Percentiles rank a stretch among this genome's conserved stretches.
Conservation (phyloP, 2,888 invertebrate genomes). For the Euphydryas editha region DNA sequence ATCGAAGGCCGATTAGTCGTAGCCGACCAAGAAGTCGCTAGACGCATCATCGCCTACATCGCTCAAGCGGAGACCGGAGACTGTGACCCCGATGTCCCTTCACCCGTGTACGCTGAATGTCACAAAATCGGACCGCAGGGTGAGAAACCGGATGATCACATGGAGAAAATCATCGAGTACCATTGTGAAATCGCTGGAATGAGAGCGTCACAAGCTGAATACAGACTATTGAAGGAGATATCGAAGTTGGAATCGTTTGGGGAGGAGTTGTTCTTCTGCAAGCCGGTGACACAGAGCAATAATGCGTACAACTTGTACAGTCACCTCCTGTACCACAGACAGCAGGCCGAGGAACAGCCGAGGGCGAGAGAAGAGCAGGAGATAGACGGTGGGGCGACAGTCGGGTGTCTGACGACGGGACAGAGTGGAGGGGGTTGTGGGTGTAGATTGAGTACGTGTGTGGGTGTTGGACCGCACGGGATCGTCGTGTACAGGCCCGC, state of each 20-base stretch:
- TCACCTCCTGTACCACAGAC: slow-evolving; percentile 85
- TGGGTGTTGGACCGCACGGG: slow-evolving; percentile 93
- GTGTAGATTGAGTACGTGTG: slow-evolving; percentile 76
- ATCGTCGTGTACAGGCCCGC: slow-evolving; percentile 86
- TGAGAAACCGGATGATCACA: slow-evolving; percentile 85
- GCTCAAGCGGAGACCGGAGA: slow-evolving; percentile 90
- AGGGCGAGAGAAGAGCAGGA: slow-evolving; percentile 72
- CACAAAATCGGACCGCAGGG: slow-evolving; percentile 85
- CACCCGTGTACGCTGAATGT: slow-evolving; percentile 85
- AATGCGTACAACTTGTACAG: slow-evolving; percentile 91
- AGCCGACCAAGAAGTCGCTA: slow-evolving; percentile 87
- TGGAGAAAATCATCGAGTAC: slow-evolving; percentile 85
- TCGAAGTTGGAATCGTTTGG: slow-evolving; percentile 92
- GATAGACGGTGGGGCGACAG: slow-evolving; percentile 75
- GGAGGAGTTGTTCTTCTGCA: slow-evolving; percentile 91
- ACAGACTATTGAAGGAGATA: slow-evolving; percentile 92
- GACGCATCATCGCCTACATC: slow-evolving; percentile 89
- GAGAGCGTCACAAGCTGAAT: slow-evolving; percentile 91
- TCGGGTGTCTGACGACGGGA: slow-evolving; percentile 73
- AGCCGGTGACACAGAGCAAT: slow-evolving; percentile 82
- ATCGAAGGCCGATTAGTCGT: slow-evolving; percentile 89
- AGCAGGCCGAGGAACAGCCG: slow-evolving; percentile 77
- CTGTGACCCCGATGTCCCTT: slow-evolving; percentile 84
- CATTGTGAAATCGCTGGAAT: slow-evolving; percentile 86
- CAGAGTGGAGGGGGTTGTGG: slow-evolving; percentile 75